These are phyloP conservation scores for Drosophila pachea DNA, from an alignment of 1,140 invertebrate genomes.

Conservation along the genomic window DNA sequence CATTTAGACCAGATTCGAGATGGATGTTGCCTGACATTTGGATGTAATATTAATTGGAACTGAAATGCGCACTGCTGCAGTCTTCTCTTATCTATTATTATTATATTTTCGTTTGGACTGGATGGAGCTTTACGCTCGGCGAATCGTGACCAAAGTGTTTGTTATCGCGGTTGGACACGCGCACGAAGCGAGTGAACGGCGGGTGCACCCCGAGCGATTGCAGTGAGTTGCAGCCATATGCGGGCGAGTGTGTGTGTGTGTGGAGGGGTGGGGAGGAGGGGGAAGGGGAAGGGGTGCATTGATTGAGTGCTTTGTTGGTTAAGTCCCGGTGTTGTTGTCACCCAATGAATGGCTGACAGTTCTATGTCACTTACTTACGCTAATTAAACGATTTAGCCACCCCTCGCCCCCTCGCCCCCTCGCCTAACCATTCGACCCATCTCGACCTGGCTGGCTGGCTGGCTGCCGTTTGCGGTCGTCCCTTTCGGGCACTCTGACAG, in stretches of 20 bases:
- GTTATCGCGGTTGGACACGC: conserved; percentile 62
- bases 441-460: no score
- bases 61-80: no score
- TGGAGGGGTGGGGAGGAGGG: not conserved
- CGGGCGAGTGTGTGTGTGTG: not conserved
- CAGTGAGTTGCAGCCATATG: not conserved
- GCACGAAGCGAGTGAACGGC: not conserved
- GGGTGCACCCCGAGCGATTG: no score
- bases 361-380: conserved; percentile 70
- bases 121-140: conserved; percentile 22
- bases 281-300: no score
- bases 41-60: no score
- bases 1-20: no score
- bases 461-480: conserved; percentile 14
- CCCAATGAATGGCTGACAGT: conserved; percentile 47
- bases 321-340: conserved; percentile 27
- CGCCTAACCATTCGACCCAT: no score
- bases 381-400: conserved; percentile 56
- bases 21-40: no score
- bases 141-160: conserved; percentile 55
- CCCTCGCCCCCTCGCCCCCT: not conserved
- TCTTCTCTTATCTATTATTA: no score
- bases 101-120: conserved; percentile 4
- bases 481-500: conserved; percentile 50
- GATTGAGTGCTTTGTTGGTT: conserved; percentile 21